Evolutionary conservation across 2,888 invertebrate species (phyloP).

Genomic region (Periphyllus acericola): DNA sequence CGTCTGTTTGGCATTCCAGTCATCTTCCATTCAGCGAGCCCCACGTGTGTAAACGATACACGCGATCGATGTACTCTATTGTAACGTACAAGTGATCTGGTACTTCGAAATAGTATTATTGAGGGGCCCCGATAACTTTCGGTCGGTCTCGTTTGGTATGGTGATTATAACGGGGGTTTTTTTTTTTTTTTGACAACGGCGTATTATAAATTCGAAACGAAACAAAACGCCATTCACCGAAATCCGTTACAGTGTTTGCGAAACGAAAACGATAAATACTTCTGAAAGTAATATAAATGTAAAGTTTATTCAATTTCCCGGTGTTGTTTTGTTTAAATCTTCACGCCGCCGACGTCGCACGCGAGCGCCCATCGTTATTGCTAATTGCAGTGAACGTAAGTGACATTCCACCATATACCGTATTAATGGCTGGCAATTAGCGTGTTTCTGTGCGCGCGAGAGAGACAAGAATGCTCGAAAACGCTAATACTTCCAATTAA

Average conservation of each 20-base stretch:
- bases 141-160: not conserved
- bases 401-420: not conserved
- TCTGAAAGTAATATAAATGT: not conserved
- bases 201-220: not conserved
- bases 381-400: not conserved
- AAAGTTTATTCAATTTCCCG: not conserved
- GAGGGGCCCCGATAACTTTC: not conserved
- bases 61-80: conserved; percentile 10
- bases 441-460: not conserved
- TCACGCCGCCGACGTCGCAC: not conserved
- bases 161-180: not conserved
- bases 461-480: not conserved
- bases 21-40: not conserved
- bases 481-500: not conserved
- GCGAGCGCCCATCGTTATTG: not conserved
- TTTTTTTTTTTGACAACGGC: not conserved
- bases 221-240: not conserved
- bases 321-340: not conserved
- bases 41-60: not conserved
- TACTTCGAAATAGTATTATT: not conserved
- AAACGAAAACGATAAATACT: not conserved
- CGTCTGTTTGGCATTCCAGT: conserved; percentile 10
- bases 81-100: not conserved
- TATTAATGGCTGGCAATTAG: not conserved
- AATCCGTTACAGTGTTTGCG: not conserved